Evolutionary conservation across 2,888 invertebrate genomes (phyloP).

Genomic region (Tethea ocularis): DNA sequence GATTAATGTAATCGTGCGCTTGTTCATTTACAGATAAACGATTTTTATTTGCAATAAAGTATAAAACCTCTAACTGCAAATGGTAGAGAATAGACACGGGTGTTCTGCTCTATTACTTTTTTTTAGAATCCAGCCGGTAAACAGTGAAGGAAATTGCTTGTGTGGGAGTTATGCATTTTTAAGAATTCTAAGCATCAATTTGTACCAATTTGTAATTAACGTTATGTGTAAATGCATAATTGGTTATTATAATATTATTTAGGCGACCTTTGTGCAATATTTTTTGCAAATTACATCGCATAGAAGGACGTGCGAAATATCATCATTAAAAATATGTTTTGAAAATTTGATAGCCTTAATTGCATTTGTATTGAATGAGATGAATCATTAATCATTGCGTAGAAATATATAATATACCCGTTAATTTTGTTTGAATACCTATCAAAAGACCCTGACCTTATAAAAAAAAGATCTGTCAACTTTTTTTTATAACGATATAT

Average conservation of each 20-base stretch:
- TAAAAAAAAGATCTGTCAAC: neutral
- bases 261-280: neutral
- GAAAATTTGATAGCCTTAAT: neutral
- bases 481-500: neutral
- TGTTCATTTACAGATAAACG: neutral
- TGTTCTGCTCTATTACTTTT: neutral
- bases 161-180: no score
- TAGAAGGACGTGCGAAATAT: neutral
- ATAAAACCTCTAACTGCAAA: neutral
- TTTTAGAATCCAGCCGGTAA: no score
- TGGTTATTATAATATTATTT: no score
- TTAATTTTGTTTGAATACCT: neutral
- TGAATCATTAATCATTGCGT: constrained; percentile 12
- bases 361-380: constrained; percentile 8
- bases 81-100: neutral
- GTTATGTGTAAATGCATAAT: no score
- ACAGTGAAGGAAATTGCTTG: neutral
- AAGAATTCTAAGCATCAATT: no score
- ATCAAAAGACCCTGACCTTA: neutral
- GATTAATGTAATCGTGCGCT: constrained; percentile 9
- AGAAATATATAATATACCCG: constrained; percentile 6
- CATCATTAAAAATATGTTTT: neutral
- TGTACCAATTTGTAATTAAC: no score
- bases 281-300: neutral
- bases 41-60: neutral